Conservation (phyloP, 2,113 vertebrate genomes). For the Chiloscyllium plagiosum region DNA sequence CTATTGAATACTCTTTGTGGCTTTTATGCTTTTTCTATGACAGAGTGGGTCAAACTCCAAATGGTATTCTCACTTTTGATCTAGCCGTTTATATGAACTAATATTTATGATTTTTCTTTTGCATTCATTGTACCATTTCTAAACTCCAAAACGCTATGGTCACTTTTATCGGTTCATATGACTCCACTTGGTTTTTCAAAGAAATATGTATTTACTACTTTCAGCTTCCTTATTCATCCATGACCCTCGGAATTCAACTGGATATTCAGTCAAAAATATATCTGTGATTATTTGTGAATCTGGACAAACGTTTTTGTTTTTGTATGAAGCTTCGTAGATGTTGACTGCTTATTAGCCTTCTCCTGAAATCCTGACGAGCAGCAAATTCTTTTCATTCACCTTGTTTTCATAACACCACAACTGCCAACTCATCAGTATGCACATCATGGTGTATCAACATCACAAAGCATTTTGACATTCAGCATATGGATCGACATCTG, state of each 20-base stretch:
- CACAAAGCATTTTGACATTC: not conserved
- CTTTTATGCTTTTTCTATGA: not conserved
- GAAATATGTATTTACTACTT: not conserved
- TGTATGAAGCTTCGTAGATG: not conserved
- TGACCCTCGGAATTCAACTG: not conserved
- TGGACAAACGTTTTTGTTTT: not conserved
- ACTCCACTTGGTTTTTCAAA: not conserved
- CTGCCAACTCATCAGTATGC: not conserved
- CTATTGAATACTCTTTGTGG: not conserved
- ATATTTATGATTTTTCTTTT: not conserved
- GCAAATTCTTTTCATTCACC: constrained; percentile 17
- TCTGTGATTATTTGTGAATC: not conserved
- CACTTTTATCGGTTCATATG: not conserved
- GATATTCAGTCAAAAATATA: not conserved
- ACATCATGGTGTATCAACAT: constrained; percentile 9
- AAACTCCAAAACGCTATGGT: not conserved
- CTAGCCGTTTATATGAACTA: not conserved
- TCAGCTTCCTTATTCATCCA: not conserved
- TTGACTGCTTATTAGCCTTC: not conserved
- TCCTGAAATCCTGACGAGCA: not conserved
- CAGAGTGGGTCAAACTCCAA: not conserved
- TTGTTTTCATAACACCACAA: not conserved
- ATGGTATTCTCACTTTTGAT: not conserved
- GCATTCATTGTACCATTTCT: not conserved
- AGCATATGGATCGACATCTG: not conserved